Percentiles rank a stretch among this genome's conserved stretches.
Evolutionary conservation across 2,113 vertebrate genomes (phyloP).

Genomic region (Eublepharis macularius): DNA sequence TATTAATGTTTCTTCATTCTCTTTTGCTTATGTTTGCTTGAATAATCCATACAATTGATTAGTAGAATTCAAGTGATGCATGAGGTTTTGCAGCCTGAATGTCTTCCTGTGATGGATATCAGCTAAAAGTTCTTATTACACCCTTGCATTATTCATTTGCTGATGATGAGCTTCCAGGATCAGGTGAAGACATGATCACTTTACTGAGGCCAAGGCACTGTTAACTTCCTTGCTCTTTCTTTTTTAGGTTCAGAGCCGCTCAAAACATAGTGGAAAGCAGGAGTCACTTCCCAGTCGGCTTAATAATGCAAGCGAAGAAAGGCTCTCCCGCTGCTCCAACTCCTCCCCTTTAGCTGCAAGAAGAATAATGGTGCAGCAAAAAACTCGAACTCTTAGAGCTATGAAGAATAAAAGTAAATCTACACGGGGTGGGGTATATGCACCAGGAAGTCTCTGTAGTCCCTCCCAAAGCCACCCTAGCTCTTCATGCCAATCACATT

Average conservation of each 20-base stretch:
- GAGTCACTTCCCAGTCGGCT: conserved; percentile 64
- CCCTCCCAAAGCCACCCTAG: conserved; percentile 66
- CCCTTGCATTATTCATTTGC: background rate
- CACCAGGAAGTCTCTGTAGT: conserved; percentile 46
- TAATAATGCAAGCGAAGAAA: accelerated
- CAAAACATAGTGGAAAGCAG: conserved; percentile 59
- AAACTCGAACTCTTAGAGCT: conserved; percentile 12
- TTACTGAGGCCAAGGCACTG: background rate
- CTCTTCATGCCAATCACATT: conserved; percentile 56
- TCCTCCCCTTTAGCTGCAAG: background rate
- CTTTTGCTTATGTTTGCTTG: background rate
- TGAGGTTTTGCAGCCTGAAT: background rate
- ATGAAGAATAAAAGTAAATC: background rate
- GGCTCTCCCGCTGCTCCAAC: background rate
- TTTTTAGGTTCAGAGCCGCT: conserved; percentile 79
- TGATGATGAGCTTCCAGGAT: background rate
- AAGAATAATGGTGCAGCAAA: background rate
- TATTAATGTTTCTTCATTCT: background rate
- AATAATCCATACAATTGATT: background rate
- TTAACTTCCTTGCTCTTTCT: conserved; percentile 17
- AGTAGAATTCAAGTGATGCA: background rate
- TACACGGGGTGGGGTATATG: conserved; percentile 21
- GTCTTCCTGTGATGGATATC: background rate
- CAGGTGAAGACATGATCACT: background rate
- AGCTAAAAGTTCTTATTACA: background rate